phyloP scores from a whole-genome alignment of 2,113 vertebrate species.

The Potamarius usumacintae region DNA sequence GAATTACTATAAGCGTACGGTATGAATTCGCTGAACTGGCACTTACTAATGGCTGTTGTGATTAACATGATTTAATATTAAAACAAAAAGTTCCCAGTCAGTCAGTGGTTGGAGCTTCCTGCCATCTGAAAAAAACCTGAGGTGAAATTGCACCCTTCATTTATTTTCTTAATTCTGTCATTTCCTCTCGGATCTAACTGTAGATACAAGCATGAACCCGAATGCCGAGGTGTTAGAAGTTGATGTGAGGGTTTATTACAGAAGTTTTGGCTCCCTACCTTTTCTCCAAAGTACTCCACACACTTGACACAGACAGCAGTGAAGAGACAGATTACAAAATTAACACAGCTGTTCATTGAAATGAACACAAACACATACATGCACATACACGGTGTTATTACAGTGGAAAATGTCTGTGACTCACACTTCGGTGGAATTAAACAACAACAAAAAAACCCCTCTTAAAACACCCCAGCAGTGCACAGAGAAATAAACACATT shows the following conservation, averaged over 20 bases:
- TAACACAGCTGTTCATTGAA: conserved; percentile 58
- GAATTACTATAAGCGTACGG: neutral
- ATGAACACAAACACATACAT: conserved; percentile 46
- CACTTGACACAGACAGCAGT: conserved; percentile 76
- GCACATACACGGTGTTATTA: neutral
- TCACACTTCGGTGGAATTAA: neutral
- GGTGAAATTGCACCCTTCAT: neutral
- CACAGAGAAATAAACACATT: neutral
- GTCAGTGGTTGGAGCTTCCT: neutral
- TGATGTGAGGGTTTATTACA: neutral
- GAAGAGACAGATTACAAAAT: conserved; percentile 73
- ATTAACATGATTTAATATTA: neutral
- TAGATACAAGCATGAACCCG: neutral
- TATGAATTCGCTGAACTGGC: neutral
- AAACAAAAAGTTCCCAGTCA: neutral
- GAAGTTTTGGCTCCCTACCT: conserved; percentile 70
- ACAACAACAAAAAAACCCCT: neutral
- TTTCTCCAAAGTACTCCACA: conserved; percentile 79
- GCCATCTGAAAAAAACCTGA: neutral
- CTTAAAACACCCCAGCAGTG: neutral
- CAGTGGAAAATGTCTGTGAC: neutral
- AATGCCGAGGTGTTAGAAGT: neutral
- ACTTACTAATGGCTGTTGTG: neutral
- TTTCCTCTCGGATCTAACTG: neutral
- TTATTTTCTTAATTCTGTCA: neutral